Evolutionary conservation across 2,888 invertebrate species (phyloP).

Genomic region (Lasioglossum leucozonium): DNA sequence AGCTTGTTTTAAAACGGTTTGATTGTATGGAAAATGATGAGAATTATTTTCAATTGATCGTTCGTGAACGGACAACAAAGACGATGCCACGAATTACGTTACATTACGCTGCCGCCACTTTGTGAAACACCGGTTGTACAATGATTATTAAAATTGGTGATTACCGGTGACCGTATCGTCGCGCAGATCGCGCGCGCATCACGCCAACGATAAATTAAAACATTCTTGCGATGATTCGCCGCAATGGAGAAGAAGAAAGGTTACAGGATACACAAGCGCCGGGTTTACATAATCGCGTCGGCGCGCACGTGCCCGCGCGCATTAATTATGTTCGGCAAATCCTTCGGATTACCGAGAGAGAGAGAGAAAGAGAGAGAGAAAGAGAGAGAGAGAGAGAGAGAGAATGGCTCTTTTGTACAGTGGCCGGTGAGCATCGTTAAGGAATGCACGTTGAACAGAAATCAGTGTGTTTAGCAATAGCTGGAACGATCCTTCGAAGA

Average conservation of each 20-base stretch:
- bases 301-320: neutral
- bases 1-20: neutral
- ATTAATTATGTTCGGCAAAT: conserved; percentile 28
- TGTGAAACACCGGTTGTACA: neutral
- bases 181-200: neutral
- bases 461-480: conserved; percentile 28
- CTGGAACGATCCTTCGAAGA: conserved; percentile 34
- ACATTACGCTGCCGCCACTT: neutral
- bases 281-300: conserved; percentile 41
- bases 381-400: too few relatives aligned
- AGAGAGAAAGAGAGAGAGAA: too few relatives aligned
- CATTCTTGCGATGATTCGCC: neutral
- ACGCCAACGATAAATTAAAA: neutral
- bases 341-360: conserved; percentile 26
- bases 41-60: neutral
- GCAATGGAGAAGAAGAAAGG: conserved; percentile 2
- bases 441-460: neutral
- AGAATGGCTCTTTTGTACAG: conserved; percentile 3
- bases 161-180: neutral
- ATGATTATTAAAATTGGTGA: neutral
- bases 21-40: neutral
- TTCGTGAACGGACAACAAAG: neutral
- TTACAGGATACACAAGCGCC: neutral
- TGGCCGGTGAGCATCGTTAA: neutral
- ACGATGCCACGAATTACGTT: too few relatives aligned